phyloP scores from a whole-genome alignment of 2,113 vertebrate genomes.

The Etheostoma spectabile region DNA sequence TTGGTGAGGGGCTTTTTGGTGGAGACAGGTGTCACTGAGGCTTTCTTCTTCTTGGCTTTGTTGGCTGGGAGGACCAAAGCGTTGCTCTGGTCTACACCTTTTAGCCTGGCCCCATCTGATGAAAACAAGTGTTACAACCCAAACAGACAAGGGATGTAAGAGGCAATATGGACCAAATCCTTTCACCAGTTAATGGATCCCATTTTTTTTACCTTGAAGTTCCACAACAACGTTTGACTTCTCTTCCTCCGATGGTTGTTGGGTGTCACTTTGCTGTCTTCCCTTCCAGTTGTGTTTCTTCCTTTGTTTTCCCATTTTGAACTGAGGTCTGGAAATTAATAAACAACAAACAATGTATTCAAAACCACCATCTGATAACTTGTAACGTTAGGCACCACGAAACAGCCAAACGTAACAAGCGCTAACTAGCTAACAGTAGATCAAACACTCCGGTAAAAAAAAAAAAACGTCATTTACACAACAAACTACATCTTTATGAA shows the following conservation, averaged over 20 bases:
- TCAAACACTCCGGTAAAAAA: not conserved
- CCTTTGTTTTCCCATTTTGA: slow-evolving; percentile 88
- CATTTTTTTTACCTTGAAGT: slow-evolving; percentile 70
- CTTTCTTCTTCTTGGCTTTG: slow-evolving; percentile 83
- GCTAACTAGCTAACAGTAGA: slow-evolving; percentile 5
- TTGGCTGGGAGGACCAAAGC: slow-evolving; percentile 89
- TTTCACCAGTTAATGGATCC: too few relatives aligned
- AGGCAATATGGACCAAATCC: not conserved
- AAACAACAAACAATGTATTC: not conserved
- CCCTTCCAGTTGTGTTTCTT: slow-evolving; percentile 92
- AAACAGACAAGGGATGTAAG: not conserved
- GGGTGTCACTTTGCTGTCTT: slow-evolving; percentile 72
- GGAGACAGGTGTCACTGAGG: slow-evolving; percentile 28
- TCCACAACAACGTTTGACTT: slow-evolving; percentile 77
- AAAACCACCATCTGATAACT: not conserved
- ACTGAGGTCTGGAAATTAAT: not conserved
- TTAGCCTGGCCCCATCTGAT: slow-evolving; percentile 83
- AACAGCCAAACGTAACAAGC: not conserved
- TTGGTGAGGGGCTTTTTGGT: slow-evolving; percentile 90
- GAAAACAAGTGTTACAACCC: slow-evolving; percentile 2
- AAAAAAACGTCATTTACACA: not conserved
- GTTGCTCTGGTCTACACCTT: slow-evolving; percentile 92
- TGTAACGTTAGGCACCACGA: not conserved
- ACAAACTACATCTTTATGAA: not conserved
- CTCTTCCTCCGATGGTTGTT: slow-evolving; percentile 29